Percentiles rank a stretch among this genome's conserved stretches.
Evolutionary conservation across 2,888 invertebrate genomes (phyloP).

Genomic region (Camptogramma bilineatum): DNA sequence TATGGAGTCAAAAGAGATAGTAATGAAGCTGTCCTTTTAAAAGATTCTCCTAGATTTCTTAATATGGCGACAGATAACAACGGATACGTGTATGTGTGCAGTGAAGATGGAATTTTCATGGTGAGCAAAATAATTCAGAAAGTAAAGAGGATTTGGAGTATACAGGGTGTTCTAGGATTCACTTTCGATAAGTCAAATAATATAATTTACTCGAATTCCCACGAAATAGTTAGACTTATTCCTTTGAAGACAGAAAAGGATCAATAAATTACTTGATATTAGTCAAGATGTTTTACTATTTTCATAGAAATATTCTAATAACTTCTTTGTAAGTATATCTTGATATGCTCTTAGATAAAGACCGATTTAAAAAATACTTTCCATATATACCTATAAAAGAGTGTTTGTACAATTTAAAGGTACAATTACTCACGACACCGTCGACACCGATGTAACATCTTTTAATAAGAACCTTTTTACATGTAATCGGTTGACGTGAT

Average conservation of each 20-base stretch:
- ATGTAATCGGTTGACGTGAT: too few relatives aligned
- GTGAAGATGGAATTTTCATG: slow-evolving; percentile 71
- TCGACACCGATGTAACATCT: too few relatives aligned
- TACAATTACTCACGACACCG: too few relatives aligned
- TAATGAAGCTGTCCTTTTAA: slow-evolving; percentile 51
- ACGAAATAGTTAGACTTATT: slow-evolving; percentile 63
- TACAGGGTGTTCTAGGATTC: slow-evolving; percentile 68
- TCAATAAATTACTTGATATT: neutral
- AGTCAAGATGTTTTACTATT: neutral
- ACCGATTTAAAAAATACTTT: too few relatives aligned
- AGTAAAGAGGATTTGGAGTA: slow-evolving; percentile 60
- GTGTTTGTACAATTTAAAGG: too few relatives aligned
- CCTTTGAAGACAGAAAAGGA: slow-evolving; percentile 42
- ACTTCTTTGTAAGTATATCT: too few relatives aligned
- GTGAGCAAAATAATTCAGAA: slow-evolving; percentile 62
- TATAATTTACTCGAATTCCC: slow-evolving; percentile 73
- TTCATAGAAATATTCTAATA: too few relatives aligned
- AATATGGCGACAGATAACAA: slow-evolving; percentile 66
- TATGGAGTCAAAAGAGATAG: slow-evolving; percentile 58
- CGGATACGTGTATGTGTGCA: slow-evolving; percentile 64
- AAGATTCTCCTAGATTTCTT: slow-evolving; percentile 60
- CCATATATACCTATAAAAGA: too few relatives aligned
- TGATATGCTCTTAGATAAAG: too few relatives aligned
- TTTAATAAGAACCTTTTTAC: too few relatives aligned
- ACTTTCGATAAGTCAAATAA: slow-evolving; percentile 69